Evolutionary conservation across 2,113 vertebrate genomes (phyloP).

Genomic region (Podocnemis expansa): DNA sequence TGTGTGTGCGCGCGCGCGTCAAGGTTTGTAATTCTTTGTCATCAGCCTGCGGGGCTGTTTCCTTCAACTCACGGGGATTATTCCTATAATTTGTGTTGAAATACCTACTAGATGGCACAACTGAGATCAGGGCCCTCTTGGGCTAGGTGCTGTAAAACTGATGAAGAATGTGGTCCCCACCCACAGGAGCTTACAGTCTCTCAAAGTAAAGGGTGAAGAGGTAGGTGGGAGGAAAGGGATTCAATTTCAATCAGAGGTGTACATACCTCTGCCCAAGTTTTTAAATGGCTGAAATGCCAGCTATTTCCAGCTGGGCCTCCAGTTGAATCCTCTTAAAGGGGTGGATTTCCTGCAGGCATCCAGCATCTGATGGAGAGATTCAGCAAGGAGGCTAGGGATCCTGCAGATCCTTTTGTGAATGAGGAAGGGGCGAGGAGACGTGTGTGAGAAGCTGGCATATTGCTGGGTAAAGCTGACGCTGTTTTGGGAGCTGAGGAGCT

Average conservation of each 20-base stretch:
- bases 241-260: not conserved
- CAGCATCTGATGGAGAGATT: not conserved
- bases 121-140: not conserved
- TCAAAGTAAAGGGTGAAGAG: not conserved
- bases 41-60: not conserved
- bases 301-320: not conserved
- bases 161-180: not conserved
- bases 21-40: not conserved
- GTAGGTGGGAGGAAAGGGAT: not conserved
- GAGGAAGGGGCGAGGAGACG: not conserved
- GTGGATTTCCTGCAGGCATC: not conserved
- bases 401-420: not conserved
- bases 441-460: not conserved
- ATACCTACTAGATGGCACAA: not conserved
- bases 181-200: not conserved
- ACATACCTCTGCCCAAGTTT: not conserved
- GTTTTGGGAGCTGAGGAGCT: too few species aligned
- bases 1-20: too few species aligned
- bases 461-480: not conserved
- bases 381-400: not conserved
- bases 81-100: not conserved
- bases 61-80: not conserved
- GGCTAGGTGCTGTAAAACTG: not conserved
- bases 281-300: not conserved
- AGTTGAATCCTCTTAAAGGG: not conserved